These are phyloP conservation scores for Tiliqua scincoides DNA, from an alignment of 2,113 vertebrate genomes.

Conservation along the genomic window DNA sequence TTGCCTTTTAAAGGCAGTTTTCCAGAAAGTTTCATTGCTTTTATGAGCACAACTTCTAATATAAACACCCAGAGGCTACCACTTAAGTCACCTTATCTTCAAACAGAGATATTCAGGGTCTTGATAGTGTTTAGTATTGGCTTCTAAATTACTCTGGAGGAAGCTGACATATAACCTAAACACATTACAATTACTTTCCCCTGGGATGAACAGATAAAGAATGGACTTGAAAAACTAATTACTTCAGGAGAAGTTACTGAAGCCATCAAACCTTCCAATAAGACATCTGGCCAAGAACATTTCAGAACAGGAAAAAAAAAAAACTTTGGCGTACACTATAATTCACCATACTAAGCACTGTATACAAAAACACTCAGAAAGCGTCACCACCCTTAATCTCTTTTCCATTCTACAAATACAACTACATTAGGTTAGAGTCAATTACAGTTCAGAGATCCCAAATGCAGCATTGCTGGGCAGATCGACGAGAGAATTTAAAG, in stretches of 20 bases:
- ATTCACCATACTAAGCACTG: neutral
- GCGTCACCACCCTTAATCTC: neutral
- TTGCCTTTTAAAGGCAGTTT: constrained; percentile 13
- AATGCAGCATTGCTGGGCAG: neutral
- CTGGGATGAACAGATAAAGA: constrained; percentile 32
- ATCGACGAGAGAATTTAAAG: neutral
- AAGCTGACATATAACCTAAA: constrained; percentile 27
- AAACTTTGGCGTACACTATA: neutral
- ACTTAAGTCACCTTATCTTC: neutral
- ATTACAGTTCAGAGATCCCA: neutral
- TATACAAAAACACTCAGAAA: neutral
- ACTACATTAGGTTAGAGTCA: neutral
- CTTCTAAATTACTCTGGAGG: constrained; percentile 39
- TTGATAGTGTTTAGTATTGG: constrained; percentile 15
- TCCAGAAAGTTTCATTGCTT: neutral
- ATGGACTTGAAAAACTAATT: constrained; percentile 34
- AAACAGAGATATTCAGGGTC: neutral
- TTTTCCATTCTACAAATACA: neutral
- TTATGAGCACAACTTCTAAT: constrained; percentile 21
- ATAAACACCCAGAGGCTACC: neutral
- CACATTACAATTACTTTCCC: constrained; percentile 34
- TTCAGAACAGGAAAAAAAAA: constrained; percentile 8
- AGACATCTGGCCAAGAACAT: neutral
- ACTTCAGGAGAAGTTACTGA: constrained; percentile 36
- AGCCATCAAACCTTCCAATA: neutral